Base-by-base conservation (phyloP, 1,140 invertebrate species). In the Lucilia cuprina region DNA sequence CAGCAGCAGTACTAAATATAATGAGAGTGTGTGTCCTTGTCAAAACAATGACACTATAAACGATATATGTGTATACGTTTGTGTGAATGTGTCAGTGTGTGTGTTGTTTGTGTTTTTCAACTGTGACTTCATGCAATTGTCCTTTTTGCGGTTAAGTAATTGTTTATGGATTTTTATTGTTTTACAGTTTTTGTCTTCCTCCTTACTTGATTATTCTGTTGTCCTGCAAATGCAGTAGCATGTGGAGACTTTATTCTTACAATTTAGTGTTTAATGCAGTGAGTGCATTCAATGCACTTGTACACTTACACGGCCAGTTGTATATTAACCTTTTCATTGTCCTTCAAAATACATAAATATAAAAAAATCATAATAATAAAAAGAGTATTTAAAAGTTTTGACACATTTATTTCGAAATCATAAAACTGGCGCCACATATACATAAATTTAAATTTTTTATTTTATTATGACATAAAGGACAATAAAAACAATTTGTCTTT, bases 91-190 rank as follows among this genome's bases (percentile, higher is more conserved):
- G 25, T 30, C 25, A 30, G 2, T n/a, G n/a, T 17, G 55, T 1
- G 14, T 60, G 55, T n/a, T 60, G 14, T 60, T 30, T 30, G 25
- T 60, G 55, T 17, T n/a, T 41, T 60, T 60, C 17, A 60, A n/a
- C n/a, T 60, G 55, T 60, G 55, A 60, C 55, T 60, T 12, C 65
- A 70, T 70, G 21, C 65, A 70, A 70, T 70, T 25, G 65, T 70
- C 65, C 65, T 41, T 41, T 41, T 41, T 41, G 65, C 21, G 65
- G 65, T 70, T 70, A 70, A 70, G 65, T 70, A 70, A 70, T 70
- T 70, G 65, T 70, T 70, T 70, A 21, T 25, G 65, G 19, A 19
- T 21, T 12, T 49, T 30, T 70, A 8, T 70, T 70, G 65, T 70
- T 70, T 25, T 70, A 5, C 21, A 2, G 19, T 70, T 70, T 13